Evolutionary conservation across 2,888 invertebrate species (phyloP).

Genomic region (Scaptomyza reducta): DNA sequence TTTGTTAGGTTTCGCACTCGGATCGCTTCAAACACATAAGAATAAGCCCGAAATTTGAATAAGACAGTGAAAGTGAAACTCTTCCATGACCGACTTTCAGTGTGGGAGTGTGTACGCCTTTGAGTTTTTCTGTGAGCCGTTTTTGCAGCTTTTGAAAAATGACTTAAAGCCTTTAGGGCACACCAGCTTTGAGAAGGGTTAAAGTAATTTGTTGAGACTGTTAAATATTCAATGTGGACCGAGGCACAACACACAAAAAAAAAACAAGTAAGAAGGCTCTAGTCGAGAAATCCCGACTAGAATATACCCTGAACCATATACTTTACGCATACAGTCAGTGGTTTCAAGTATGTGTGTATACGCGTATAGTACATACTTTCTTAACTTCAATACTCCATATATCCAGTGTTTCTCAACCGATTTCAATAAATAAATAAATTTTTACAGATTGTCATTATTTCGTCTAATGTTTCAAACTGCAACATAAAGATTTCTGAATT

Average conservation of each 20-base stretch:
- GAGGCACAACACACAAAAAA: constrained; percentile 28
- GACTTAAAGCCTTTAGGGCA: constrained; percentile 77
- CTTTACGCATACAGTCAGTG: too few relatives aligned
- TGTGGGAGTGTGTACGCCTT: constrained; percentile 12
- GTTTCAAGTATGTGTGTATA: too few relatives aligned
- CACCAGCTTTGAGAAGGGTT: constrained; percentile 70
- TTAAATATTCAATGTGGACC: constrained; percentile 75
- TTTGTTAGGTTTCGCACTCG: constrained; percentile 31
- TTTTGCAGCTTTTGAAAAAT: constrained; percentile 77
- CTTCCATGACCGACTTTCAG: constrained; percentile 19
- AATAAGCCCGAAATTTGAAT: constrained; percentile 68
- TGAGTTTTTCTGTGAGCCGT: constrained; percentile 51
- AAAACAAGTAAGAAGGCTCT: too few relatives aligned
- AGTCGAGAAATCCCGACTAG: too few relatives aligned
- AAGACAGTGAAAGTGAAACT: constrained; percentile 69
- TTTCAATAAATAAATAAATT: too few relatives aligned
- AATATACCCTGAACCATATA: too few relatives aligned
- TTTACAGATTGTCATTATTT: too few relatives aligned
- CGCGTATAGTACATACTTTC: too few relatives aligned
- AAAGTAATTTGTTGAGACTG: constrained; percentile 76
- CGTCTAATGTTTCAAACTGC: too few relatives aligned
- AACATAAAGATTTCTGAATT: too few relatives aligned
- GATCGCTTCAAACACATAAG: constrained; percentile 43
- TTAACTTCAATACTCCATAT: too few relatives aligned
- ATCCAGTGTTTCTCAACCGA: too few relatives aligned